phyloP scores from a whole-genome alignment of 2,113 vertebrate genomes.

The Bufo bufo region DNA sequence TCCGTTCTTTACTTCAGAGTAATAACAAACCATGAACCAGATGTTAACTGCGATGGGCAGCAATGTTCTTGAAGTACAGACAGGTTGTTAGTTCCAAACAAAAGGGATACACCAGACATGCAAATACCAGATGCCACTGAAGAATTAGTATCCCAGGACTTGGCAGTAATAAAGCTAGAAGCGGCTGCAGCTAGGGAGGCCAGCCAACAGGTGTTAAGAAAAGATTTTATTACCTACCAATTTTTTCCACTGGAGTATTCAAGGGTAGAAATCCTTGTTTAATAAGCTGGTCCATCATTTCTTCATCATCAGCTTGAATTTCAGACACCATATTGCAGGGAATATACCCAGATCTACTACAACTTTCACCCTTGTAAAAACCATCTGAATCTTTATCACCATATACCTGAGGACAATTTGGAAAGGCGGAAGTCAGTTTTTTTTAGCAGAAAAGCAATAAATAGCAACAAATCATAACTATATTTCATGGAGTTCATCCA shows the following conservation, averaged over 20 bases:
- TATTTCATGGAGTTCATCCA: background rate
- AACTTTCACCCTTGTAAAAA: conserved; percentile 92
- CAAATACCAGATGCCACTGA: background rate
- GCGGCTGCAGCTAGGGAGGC: conserved; percentile 9
- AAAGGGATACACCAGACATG: conserved; percentile 25
- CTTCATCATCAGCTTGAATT: conserved; percentile 92
- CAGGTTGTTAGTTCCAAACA: conserved; percentile 36
- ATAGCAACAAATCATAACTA: background rate
- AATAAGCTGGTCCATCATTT: conserved; percentile 93
- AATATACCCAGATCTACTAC: conserved; percentile 86
- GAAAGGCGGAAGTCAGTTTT: background rate
- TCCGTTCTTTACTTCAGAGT: background rate
- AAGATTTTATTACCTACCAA: conserved; percentile 69
- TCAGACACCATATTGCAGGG: conserved; percentile 99
- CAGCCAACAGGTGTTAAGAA: background rate
- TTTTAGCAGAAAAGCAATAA: background rate
- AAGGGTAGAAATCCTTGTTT: conserved; percentile 95
- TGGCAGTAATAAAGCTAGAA: conserved; percentile 15
- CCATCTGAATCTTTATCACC: conserved; percentile 94
- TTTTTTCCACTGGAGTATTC: conserved; percentile 93
- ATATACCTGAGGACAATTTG: conserved; percentile 79
- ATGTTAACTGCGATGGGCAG: background rate
- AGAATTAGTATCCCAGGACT: conserved; percentile 28
- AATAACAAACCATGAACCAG: background rate
- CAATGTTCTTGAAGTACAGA: background rate